phyloP scores from a whole-genome alignment of 2,797 vertebrate genomes.

The Mus minutoides region DNA sequence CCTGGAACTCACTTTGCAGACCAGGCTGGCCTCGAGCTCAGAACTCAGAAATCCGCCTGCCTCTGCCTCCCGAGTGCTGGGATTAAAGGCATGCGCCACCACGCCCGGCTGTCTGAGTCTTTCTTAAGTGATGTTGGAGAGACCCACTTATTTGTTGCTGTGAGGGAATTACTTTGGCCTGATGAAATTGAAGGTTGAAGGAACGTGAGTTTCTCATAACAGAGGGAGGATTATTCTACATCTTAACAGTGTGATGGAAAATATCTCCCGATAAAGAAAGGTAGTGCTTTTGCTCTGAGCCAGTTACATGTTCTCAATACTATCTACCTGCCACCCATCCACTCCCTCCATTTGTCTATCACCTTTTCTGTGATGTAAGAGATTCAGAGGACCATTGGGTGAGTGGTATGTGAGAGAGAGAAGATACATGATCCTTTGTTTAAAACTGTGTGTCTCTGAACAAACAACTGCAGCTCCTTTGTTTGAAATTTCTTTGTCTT shows the following conservation, averaged over 20 bases:
- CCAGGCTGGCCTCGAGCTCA: too few relatives aligned
- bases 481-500: background rate
- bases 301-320: background rate
- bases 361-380: background rate
- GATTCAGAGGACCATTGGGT: background rate
- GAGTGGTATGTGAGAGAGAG: background rate
- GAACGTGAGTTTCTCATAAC: background rate
- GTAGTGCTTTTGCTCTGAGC: background rate
- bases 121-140: background rate
- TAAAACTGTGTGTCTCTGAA: background rate
- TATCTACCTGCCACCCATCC: too few relatives aligned
- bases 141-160: background rate
- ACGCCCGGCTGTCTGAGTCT: background rate
- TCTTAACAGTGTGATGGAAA: background rate
- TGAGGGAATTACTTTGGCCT: background rate
- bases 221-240: background rate
- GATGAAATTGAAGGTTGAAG: background rate
- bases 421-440: background rate
- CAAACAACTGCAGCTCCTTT: background rate
- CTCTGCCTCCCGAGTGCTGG: too few relatives aligned
- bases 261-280: constrained; percentile 3
- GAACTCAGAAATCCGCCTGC: too few relatives aligned
- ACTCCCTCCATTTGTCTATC: background rate
- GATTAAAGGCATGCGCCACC: too few relatives aligned
- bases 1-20: too few relatives aligned